These are phyloP conservation scores for Pangasius djambal DNA, from an alignment of 2,797 vertebrate genomes.

Conservation along the genomic window DNA sequence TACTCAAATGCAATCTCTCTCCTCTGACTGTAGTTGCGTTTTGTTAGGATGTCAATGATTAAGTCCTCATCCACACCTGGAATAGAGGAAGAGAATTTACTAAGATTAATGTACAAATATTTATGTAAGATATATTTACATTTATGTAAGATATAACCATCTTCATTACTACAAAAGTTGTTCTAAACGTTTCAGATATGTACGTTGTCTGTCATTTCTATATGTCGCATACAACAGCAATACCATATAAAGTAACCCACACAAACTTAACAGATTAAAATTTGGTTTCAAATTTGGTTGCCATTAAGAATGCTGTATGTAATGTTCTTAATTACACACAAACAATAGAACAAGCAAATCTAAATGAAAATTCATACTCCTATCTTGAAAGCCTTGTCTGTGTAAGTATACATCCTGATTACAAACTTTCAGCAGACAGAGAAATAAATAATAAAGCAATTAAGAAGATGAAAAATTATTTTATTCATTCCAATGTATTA, in stretches of 20 bases:
- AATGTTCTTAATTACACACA: not conserved
- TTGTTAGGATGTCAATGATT: slow-evolving; percentile 91
- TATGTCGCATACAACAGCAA: not conserved
- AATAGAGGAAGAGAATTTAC: not conserved
- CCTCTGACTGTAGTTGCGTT: slow-evolving; percentile 87
- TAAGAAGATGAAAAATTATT: not conserved
- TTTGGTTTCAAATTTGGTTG: not conserved
- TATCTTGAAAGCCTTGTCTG: not conserved
- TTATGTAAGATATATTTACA: too few species aligned
- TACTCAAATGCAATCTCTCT: slow-evolving; percentile 94
- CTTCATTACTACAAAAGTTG: not conserved
- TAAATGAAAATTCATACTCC: not conserved
- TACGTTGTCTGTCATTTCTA: not conserved
- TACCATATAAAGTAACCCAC: not conserved
- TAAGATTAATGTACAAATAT: not conserved
- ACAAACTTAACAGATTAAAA: not conserved
- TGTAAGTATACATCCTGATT: not conserved
- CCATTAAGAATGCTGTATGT: not conserved
- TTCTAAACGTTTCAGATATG: not conserved
- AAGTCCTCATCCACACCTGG: slow-evolving; percentile 95
- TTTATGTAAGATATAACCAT: not conserved
- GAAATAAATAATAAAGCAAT: not conserved
- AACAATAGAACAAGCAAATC: not conserved
- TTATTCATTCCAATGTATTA: not conserved
- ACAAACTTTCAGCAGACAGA: not conserved